phyloP scores from a whole-genome alignment of 2,888 invertebrate species.

The Rhagium mordax region DNA sequence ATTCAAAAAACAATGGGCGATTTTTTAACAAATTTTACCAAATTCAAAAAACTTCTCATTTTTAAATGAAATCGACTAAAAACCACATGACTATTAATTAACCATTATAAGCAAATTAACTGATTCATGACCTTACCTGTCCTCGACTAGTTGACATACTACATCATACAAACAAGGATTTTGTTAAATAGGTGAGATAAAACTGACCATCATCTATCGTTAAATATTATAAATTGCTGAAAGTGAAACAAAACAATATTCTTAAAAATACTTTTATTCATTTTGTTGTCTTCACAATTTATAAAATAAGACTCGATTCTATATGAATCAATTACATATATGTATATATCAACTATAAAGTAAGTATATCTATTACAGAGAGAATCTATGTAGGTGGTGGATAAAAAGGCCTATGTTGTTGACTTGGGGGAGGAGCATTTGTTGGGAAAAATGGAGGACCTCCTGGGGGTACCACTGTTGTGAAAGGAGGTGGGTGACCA shows the following conservation, averaged over 20 bases:
- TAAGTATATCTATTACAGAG: too few species aligned
- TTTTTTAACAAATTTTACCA: too few species aligned
- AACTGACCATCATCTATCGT: too few species aligned
- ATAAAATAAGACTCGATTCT: background rate
- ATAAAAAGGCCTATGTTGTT: slow-evolving; percentile 49
- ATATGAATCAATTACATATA: background rate
- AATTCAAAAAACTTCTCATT: too few species aligned
- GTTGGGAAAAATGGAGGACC: slow-evolving; percentile 67
- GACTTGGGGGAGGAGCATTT: slow-evolving; percentile 62
- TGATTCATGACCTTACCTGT: too few species aligned
- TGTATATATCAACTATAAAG: background rate
- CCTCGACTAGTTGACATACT: too few species aligned
- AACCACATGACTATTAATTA: too few species aligned
- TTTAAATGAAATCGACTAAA: too few species aligned
- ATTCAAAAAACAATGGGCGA: too few species aligned
- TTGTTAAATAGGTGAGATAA: too few species aligned
- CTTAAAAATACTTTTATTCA: background rate
- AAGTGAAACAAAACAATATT: background rate
- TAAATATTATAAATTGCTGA: background rate
- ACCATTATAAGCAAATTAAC: too few species aligned
- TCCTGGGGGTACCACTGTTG: slow-evolving; percentile 69
- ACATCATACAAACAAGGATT: too few species aligned
- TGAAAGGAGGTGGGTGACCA: slow-evolving; percentile 65
- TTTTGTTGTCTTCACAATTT: background rate
- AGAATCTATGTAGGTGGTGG: slow-evolving; percentile 45